These are phyloP conservation scores for Xerus rutilus DNA, from an alignment of 2,797 vertebrate genomes.

Conservation along the genomic window DNA sequence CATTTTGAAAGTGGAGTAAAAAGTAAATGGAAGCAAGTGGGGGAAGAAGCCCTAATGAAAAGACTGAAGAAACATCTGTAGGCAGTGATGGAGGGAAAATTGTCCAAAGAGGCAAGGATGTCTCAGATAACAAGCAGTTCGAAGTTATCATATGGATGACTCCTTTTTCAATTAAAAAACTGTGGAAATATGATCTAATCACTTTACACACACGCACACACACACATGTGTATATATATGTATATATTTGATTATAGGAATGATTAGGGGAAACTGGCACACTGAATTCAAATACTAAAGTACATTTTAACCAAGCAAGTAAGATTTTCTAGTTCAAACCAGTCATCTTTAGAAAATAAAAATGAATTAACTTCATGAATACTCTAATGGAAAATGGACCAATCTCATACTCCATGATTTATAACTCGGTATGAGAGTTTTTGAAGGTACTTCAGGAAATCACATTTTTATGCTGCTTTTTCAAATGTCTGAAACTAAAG, in stretches of 20 bases:
- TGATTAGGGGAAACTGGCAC: neutral
- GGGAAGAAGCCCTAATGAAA: slow-evolving; percentile 32
- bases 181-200: neutral
- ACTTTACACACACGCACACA: too few species aligned
- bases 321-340: slow-evolving; percentile 23
- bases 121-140: neutral
- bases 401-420: neutral
- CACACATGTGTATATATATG: too few species aligned
- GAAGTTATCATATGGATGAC: slow-evolving; percentile 56
- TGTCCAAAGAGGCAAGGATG: neutral
- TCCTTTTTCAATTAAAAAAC: neutral
- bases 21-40: neutral
- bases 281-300: slow-evolving; percentile 40
- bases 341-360: slow-evolving; percentile 63
- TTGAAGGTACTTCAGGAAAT: slow-evolving; percentile 41
- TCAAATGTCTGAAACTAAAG: slow-evolving; percentile 34
- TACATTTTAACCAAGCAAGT: neutral
- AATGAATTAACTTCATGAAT: slow-evolving; percentile 51
- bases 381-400: neutral
- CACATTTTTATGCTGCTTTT: slow-evolving; percentile 1
- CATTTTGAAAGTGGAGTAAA: slow-evolving; percentile 53
- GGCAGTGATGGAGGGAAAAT: neutral
- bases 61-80: slow-evolving; percentile 44
- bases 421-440: neutral
- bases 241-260: neutral